These are phyloP conservation scores for Nerophis ophidion DNA, from an alignment of 2,113 vertebrate genomes.

Conservation along the genomic window DNA sequence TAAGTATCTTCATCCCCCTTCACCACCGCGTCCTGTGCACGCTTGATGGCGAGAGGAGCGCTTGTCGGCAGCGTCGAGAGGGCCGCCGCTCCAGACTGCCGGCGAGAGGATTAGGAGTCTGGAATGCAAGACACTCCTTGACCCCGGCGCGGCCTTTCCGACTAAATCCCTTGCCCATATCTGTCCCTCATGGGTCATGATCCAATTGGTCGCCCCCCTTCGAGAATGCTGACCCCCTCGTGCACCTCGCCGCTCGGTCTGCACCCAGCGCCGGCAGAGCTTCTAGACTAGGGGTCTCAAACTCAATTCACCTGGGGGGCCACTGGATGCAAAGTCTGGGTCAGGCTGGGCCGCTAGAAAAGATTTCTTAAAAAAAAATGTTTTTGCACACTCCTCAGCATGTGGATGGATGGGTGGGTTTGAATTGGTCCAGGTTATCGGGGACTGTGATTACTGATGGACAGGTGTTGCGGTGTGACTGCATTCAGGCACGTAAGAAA, in stretches of 20 bases:
- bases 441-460: too few species aligned
- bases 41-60: conserved; percentile 25
- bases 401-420: too few species aligned
- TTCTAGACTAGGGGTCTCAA: too few species aligned
- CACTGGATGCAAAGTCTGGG: too few species aligned
- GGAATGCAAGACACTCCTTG: conserved; percentile 68
- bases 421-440: too few species aligned
- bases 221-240: conserved; percentile 65
- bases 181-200: conserved; percentile 71
- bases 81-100: conserved; percentile 57
- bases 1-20: conserved; percentile 51
- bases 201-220: conserved; percentile 66
- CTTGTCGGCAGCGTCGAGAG: conserved; percentile 34
- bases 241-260: conserved; percentile 57
- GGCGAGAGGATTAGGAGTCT: conserved; percentile 66
- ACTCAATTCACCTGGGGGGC: too few species aligned
- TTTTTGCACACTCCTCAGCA: too few species aligned
- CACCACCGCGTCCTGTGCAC: conserved; percentile 43
- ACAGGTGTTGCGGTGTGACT: too few species aligned
- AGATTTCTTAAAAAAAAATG: too few species aligned
- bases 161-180: conserved; percentile 65
- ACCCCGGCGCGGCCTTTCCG: conserved; percentile 59
- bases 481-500: too few species aligned
- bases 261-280: conserved; percentile 22
- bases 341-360: too few species aligned